These are phyloP conservation scores for Melozone crissalis DNA, from an alignment of 2,113 vertebrate genomes.

Conservation along the genomic window DNA sequence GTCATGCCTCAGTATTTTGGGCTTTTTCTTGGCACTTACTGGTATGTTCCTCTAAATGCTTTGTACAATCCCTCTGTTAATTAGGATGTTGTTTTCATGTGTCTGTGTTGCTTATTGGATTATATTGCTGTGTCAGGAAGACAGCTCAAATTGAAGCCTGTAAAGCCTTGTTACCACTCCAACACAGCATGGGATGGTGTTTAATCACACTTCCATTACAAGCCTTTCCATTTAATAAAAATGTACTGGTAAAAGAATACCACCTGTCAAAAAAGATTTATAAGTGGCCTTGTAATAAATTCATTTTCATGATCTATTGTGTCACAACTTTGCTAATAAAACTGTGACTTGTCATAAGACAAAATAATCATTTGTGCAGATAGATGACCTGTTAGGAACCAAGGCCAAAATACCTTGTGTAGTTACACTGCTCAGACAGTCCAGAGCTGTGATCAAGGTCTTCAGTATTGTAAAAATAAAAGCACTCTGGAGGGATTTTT, in stretches of 20 bases:
- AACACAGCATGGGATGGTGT: neutral
- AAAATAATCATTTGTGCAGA: neutral
- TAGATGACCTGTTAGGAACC: neutral
- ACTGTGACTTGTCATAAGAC: neutral
- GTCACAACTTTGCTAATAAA: neutral
- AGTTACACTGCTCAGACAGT: neutral
- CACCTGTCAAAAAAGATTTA: neutral
- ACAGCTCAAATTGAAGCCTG: neutral
- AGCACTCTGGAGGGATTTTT: neutral
- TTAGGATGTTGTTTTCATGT: neutral
- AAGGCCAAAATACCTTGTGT: neutral
- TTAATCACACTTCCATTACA: neutral
- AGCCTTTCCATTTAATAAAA: neutral
- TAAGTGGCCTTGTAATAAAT: neutral
- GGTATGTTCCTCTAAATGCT: neutral
- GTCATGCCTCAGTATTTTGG: neutral
- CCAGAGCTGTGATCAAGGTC: neutral
- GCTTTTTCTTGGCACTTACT: neutral
- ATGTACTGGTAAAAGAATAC: neutral
- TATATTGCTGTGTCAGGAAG: neutral
- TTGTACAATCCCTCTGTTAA: neutral
- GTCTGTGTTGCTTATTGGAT: neutral
- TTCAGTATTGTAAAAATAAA: neutral
- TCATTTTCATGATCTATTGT: neutral
- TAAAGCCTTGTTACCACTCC: neutral